These are phyloP conservation scores for Empis livida DNA, from an alignment of 2,888 invertebrate genomes.

Conservation along the genomic window DNA sequence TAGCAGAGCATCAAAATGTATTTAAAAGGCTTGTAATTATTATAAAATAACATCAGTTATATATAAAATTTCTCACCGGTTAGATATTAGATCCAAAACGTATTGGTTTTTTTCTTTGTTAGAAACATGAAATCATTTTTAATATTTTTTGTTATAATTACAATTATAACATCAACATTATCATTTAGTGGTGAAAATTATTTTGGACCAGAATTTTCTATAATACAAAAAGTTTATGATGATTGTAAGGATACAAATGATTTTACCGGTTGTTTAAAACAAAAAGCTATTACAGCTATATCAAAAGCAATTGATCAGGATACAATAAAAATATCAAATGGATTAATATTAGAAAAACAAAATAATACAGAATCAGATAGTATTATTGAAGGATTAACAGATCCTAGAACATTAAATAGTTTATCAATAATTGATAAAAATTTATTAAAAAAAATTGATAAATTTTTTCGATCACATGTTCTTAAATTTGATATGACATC, in stretches of 20 bases:
- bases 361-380: conserved; percentile 38
- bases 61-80: neutral
- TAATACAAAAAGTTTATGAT: conserved; percentile 48
- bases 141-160: too few relatives aligned
- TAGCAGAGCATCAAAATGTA: conserved; percentile 18
- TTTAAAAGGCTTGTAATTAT: conserved; percentile 17
- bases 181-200: conserved; percentile 18
- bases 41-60: neutral
- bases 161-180: conserved; percentile 8
- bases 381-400: conserved; percentile 34
- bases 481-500: conserved; percentile 45
- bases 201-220: conserved; percentile 44
- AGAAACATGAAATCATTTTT: too few relatives aligned
- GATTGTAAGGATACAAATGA: conserved; percentile 49
- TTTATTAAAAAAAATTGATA: conserved; percentile 38
- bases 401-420: conserved; percentile 44
- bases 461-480: conserved; percentile 50
- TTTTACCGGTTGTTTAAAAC: conserved; percentile 46
- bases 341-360: conserved; percentile 46
- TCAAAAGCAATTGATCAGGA: conserved; percentile 48
- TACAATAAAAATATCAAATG: conserved; percentile 47
- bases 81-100: too few relatives aligned
- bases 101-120: too few relatives aligned
- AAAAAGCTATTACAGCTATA: conserved; percentile 45
- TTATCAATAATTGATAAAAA: conserved; percentile 43